Evolutionary conservation across 2,113 vertebrate genomes (phyloP).

Genomic region (Poecilia latipinna): DNA sequence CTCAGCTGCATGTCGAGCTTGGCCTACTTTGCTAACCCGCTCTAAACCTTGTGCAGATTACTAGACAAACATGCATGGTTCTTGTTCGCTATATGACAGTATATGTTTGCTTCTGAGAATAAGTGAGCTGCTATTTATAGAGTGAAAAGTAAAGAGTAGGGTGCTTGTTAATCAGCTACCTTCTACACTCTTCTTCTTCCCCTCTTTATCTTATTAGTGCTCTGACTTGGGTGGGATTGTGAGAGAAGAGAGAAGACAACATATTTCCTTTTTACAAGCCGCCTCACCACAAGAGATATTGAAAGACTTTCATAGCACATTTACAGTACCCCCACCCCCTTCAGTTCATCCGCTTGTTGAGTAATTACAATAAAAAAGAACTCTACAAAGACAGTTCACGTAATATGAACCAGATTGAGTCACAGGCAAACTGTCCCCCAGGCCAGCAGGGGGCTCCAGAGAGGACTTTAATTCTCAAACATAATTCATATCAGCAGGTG

Average conservation of each 20-base stretch:
- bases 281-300: constrained; percentile 68
- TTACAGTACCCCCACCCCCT: constrained; percentile 34
- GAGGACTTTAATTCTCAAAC: neutral
- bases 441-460: neutral
- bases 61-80: constrained; percentile 18
- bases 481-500: neutral
- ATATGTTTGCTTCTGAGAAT: constrained; percentile 34
- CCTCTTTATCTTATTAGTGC: constrained; percentile 72
- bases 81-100: constrained; percentile 51
- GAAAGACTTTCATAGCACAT: constrained; percentile 70
- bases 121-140: constrained; percentile 46
- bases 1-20: constrained; percentile 29
- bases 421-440: neutral
- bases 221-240: constrained; percentile 63
- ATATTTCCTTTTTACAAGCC: constrained; percentile 53
- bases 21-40: constrained; percentile 15
- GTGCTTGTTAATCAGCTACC: constrained; percentile 61
- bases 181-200: constrained; percentile 48
- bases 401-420: neutral
- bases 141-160: constrained; percentile 59
- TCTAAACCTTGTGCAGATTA: constrained; percentile 17
- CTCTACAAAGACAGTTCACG: constrained; percentile 19
- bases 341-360: constrained; percentile 67
- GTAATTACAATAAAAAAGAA: constrained; percentile 59
- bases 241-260: constrained; percentile 53